Evolutionary conservation across 2,888 invertebrate species (phyloP).

Genomic region (Plagiodera versicolora): DNA sequence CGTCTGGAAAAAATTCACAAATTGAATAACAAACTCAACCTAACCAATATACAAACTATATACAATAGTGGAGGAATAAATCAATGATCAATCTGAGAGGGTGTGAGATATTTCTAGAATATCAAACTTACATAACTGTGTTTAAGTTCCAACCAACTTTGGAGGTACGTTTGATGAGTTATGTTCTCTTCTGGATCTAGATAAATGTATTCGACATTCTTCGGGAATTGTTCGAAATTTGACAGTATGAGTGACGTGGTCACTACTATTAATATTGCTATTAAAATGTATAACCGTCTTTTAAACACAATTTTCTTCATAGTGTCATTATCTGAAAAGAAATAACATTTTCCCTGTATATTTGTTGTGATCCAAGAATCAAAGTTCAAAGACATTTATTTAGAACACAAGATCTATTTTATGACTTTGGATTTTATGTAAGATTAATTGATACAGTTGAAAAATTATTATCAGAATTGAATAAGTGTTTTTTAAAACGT

Average conservation of each 20-base stretch:
- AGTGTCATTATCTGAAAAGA: slow-evolving; percentile 20
- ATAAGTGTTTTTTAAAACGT: too few relatives aligned
- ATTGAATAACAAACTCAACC: too few relatives aligned
- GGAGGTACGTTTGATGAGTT: not conserved
- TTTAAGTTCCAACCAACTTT: not conserved
- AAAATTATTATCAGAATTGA: too few relatives aligned
- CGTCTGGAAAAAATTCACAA: slow-evolving; percentile 39
- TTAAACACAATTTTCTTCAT: slow-evolving; percentile 9
- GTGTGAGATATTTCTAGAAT: too few relatives aligned
- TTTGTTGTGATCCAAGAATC: too few relatives aligned
- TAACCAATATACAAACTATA: too few relatives aligned
- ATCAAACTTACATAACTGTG: not conserved
- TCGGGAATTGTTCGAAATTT: not conserved
- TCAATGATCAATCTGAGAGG: too few relatives aligned
- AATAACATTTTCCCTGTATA: not conserved
- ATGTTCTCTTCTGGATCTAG: not conserved
- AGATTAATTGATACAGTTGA: too few relatives aligned
- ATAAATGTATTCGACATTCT: slow-evolving; percentile 5
- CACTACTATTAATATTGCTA: not conserved
- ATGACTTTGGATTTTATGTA: too few relatives aligned
- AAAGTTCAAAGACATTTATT: too few relatives aligned
- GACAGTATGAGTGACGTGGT: slow-evolving; percentile 7
- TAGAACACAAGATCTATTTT: too few relatives aligned
- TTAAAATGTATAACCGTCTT: slow-evolving; percentile 4
- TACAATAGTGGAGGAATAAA: too few relatives aligned